phyloP scores from a whole-genome alignment of 2,797 vertebrate genomes.

The Ctenopoma multispine region DNA sequence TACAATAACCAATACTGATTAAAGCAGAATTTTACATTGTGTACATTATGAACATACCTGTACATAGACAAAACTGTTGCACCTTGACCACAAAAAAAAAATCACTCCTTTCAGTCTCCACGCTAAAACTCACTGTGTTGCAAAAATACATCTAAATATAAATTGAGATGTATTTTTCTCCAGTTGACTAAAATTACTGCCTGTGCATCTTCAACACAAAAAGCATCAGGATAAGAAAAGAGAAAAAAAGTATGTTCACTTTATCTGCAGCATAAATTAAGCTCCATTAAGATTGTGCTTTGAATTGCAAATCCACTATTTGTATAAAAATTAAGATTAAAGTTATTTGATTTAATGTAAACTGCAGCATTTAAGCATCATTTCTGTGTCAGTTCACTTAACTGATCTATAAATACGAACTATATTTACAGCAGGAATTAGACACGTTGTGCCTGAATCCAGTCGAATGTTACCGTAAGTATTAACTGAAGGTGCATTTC shows the following conservation, averaged over 20 bases:
- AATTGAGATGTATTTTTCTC: not conserved
- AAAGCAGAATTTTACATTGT: conserved; percentile 86
- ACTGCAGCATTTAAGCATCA: conserved; percentile 8
- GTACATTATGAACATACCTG: conserved; percentile 77
- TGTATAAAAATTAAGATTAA: conserved; percentile 12
- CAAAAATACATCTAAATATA: conserved; percentile 11
- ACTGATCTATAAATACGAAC: not conserved
- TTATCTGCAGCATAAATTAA: conserved; percentile 39
- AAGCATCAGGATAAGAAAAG: conserved; percentile 19
- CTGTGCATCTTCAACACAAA: conserved; percentile 8
- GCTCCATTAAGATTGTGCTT: conserved; percentile 18
- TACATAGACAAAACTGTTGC: conserved; percentile 71
- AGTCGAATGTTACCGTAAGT: not conserved
- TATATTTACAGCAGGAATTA: conserved; percentile 12
- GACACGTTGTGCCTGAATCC: not conserved
- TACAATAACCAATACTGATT: conserved; percentile 85
- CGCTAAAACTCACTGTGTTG: conserved; percentile 60
- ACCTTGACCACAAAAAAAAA: conserved; percentile 27
- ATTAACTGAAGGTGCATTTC: conserved; percentile 16
- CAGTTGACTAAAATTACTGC: conserved; percentile 18
- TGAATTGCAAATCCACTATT: not conserved
- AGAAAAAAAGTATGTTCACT: conserved; percentile 34
- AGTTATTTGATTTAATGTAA: conserved; percentile 22
- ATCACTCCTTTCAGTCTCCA: conserved; percentile 38
- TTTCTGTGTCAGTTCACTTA: conserved; percentile 8